Evolutionary conservation across 1,140 invertebrate genomes (phyloP), one percentile per base, ranked within the genome.

Genomic region (Drosophila nigrodunni): DNA sequence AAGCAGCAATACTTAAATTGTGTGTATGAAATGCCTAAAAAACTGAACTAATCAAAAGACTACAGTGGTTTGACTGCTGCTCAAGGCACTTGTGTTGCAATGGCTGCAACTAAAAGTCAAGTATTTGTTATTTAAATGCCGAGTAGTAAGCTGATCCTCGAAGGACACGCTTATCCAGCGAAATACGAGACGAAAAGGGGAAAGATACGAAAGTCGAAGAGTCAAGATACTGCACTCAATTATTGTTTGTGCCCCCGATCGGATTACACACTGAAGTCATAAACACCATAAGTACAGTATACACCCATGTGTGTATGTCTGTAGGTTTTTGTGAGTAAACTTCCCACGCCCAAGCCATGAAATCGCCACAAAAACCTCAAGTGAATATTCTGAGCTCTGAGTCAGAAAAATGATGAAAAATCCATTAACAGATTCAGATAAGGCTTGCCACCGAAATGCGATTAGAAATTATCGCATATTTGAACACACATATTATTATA

Each of bases 401-500:
- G 18, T 41, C 61, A 15, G 49, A 52, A 47, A 47, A 47, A 47
- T 49, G 49, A 61, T 11, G 46, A 70, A 50, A 37, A 35, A 39
- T n/a, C 44, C 59, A 69, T 69, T 69, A 69, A 50, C 55, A 59
- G 57, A 68, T 68, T 25, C 10, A 15, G 58, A 61, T 62, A 69
- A 43, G 67, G 11, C 7, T 35, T 30, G 35, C 21, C 37, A 50
- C 46, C 35, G 60, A 50, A 62, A 50, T 13, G 35, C 35, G 47
- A 52, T 64, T 52, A 43, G 49, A 15, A 30, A 7, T 54, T 54
- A 54, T 54, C n/a, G 34, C 7, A 1, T 9, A 50, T 15, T 25
- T 37, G 21, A 15, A 13, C 15, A 9, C 7, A 4, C 13, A 13
- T 52, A 52, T 34, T 35, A 35, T 13, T 35, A 50, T 6, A 2